These are phyloP conservation scores for Itoplectis maculator DNA, from an alignment of 2,888 invertebrate genomes.

Conservation along the genomic window DNA sequence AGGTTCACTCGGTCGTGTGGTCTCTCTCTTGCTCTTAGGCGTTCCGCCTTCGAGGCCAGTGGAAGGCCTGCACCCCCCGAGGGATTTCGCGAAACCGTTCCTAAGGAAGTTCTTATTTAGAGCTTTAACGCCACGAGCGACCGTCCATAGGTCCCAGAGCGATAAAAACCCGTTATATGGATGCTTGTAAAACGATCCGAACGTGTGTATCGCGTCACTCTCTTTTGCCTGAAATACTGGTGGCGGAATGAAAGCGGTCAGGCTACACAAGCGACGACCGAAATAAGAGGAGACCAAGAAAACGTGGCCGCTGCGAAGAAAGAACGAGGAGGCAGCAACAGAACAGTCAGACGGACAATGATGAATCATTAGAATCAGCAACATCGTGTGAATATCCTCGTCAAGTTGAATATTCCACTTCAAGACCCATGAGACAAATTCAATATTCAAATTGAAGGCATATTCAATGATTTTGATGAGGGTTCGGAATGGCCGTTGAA, in stretches of 20 bases:
- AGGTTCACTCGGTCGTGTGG: constrained; percentile 24
- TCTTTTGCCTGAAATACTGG: constrained; percentile 43
- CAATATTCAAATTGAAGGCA: no score
- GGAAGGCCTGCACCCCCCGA: constrained; percentile 68
- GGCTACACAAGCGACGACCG: constrained; percentile 19
- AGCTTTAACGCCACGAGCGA: constrained; percentile 77
- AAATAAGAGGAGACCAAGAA: constrained; percentile 45
- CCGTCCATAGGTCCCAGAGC: constrained; percentile 78
- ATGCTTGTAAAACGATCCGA: constrained; percentile 77
- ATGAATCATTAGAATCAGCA: not conserved
- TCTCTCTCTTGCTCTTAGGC: not conserved
- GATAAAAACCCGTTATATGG: constrained; percentile 78
- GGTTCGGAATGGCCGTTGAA: no score
- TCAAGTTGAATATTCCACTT: not conserved
- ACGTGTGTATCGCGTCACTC: constrained; percentile 66
- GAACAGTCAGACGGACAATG: not conserved
- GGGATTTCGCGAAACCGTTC: constrained; percentile 77
- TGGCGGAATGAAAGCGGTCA: constrained; percentile 22
- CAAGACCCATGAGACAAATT: no score
- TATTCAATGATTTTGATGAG: no score
- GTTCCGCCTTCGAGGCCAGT: constrained; percentile 30
- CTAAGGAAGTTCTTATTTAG: constrained; percentile 79
- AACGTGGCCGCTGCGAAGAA: constrained; percentile 20
- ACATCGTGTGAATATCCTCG: not conserved
- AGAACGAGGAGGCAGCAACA: not conserved